Percentiles rank a stretch among this genome's conserved stretches.
Conservation (phyloP, 2,888 invertebrate genomes). For the Oxystoma pomonae region DNA sequence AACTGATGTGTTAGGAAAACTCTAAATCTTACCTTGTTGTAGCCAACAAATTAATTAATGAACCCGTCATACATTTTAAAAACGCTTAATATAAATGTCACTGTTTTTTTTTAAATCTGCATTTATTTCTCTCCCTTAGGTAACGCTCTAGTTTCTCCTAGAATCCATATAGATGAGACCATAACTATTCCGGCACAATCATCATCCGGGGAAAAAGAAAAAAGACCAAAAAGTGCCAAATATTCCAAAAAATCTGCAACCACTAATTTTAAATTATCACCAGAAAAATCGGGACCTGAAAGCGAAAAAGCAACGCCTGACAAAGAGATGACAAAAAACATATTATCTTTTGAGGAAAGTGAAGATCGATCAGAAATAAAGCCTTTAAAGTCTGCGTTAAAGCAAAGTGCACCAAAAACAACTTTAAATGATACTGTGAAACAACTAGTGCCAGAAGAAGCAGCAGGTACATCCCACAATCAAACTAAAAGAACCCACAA, state of each 20-base stretch:
- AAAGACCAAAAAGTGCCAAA: constrained; percentile 39
- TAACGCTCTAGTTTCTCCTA: constrained; percentile 15
- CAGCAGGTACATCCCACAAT: too few species aligned
- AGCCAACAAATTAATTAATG: too few species aligned
- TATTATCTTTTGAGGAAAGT: constrained; percentile 9
- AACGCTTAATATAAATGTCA: too few species aligned
- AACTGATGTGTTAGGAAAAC: too few species aligned
- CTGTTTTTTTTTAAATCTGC: neutral
- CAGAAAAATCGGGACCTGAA: neutral
- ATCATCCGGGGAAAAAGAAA: constrained; percentile 27
- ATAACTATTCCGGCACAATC: constrained; percentile 13
- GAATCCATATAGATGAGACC: constrained; percentile 17
- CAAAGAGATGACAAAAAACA: constrained; percentile 8
- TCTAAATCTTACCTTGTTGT: too few species aligned
- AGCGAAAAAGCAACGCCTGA: neutral
- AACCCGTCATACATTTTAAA: too few species aligned
- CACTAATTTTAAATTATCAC: neutral
- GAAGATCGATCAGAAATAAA: constrained; percentile 13
- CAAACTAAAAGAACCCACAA: too few species aligned
- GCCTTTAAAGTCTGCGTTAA: constrained; percentile 11
- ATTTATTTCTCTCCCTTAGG: neutral
- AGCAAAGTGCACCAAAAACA: constrained; percentile 8
- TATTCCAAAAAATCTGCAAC: constrained; percentile 8
- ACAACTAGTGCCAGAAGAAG: too few species aligned
- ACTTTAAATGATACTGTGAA: too few species aligned